phyloP scores from a whole-genome alignment of 1,140 invertebrate species.

The Alviniconcha marisindica region DNA sequence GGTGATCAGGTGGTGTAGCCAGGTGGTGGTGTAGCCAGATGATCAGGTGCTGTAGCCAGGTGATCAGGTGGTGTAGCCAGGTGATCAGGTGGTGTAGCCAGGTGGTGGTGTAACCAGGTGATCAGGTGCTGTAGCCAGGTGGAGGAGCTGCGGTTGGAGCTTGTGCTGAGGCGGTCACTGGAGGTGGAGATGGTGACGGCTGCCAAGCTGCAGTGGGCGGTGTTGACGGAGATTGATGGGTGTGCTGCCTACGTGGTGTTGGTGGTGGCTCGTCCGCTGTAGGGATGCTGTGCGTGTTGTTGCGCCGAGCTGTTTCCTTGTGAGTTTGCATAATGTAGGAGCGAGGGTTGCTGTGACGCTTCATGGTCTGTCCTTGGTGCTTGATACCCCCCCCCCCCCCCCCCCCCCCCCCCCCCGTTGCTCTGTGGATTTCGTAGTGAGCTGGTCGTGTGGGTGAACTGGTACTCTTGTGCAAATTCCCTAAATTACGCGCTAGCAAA shows the following conservation, averaged over 20 bases:
- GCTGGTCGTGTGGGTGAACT: slow-evolving; percentile 69
- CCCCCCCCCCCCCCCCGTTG: slow-evolving; percentile 53
- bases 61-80: no score
- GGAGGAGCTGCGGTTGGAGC: no score
- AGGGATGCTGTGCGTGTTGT: not conserved
- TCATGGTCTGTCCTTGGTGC: not conserved
- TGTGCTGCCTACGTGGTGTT: not conserved
- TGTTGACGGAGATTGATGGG: no score
- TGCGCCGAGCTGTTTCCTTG: not conserved
- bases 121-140: no score
- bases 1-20: no score
- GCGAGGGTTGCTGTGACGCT: not conserved
- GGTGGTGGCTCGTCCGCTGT: not conserved
- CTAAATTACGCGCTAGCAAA: slow-evolving; percentile 71
- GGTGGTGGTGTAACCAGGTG: no score
- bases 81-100: no score
- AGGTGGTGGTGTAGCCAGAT: no score
- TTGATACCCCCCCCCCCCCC: not conserved
- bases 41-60: no score
- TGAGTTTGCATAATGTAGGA: not conserved
- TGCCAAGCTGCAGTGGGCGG: no score
- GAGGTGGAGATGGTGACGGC: no score
- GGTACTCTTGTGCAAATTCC: slow-evolving; percentile 72
- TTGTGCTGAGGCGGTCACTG: no score
- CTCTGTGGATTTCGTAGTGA: slow-evolving; percentile 59